Evolutionary conservation across 2,797 vertebrate genomes (phyloP), one percentile per base, ranked within the genome.

Genomic region (Eleutherodactylus coqui): DNA sequence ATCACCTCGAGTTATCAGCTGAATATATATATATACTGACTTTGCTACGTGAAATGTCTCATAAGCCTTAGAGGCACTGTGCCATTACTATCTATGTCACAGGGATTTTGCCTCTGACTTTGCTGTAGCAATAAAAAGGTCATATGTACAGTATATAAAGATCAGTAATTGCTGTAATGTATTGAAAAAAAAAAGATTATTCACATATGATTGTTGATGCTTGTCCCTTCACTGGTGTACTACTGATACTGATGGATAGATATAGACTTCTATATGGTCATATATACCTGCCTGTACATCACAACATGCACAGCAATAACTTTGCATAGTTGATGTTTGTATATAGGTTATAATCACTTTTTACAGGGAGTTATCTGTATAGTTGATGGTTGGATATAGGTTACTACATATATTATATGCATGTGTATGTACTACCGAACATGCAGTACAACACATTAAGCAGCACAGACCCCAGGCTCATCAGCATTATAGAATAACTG

Each of bases 1-100:
- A 64, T 70, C n/a, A 67, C 45, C n/a, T 2, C 41, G 64, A 60
- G 51, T 67, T 79, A 58, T 21, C 38, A 82, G 67, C 41, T 32
- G 11, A 62, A 16, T 27, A 72, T 67, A 36, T 36, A 34, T 53
- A 82, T n/a, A 10, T 10, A 36, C 17, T 47, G 21, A 16, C 47
- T 64, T 21, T n/a, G 27, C 60, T 45, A 34, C 79, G 36, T 47
- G n/a, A 13, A 27, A 29, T 49, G 11, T 55, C 24, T 73, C 19
- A 27, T 24, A 82, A 47, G 34, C 19, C 60, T 67, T 62, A 34
- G 34, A 47, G 9, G 4, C 11, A 17, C 76, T 41, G 9, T n/a
- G 34, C 19, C 11, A 38, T 67, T 34, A n/a, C 34, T 69, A 53
- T 73, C 11, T 45, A 17, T 78, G 14, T 11, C 38, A 78, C n/a